Evolutionary conservation across 2,888 invertebrate species (phyloP), one percentile per base, ranked within the genome.

Genomic region (Pseudococcus longispinus): DNA sequence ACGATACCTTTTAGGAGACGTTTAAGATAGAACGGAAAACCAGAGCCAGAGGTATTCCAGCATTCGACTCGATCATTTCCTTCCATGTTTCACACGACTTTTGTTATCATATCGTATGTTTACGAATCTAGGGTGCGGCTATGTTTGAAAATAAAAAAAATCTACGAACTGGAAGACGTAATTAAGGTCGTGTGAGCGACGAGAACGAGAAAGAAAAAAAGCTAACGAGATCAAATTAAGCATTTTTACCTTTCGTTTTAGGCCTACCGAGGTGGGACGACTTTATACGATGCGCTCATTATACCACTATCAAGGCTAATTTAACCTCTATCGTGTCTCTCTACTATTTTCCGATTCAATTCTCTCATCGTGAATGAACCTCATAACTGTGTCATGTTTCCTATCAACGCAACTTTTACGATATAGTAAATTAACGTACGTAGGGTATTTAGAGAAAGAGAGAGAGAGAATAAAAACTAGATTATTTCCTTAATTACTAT

Each of bases 101-200:
- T 15, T 18, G 74, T 74, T 20, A 60, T 60, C 60, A 60, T n/a
- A 6, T 1, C 0, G 60, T 32, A 5, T 32, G 3, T 4, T 51
- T 60, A 60, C 26, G 29, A 26, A 15, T 70, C 23, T 29, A 13
- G 29, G 20, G 42, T 42, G 37, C n/a, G 20, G 77, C 9, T 42
- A 77, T 20, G 18, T 42, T n/a, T n/a, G n/a, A n/a, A n/a, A n/a
- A 1, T 20, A 77, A 42, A 77, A 77, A 77, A 77, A 77, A 32
- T 77, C 37, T 13, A 15, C 11, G 77, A n/a, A 42, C 18, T 42
- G n/a, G 42, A 77, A 77, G 23, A 37, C 18, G 42, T 77, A 77
- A 77, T 77, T 77, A 77, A 77, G 77, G 42, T 42, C 77, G 77
- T 77, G 77, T 20, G 77, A 77, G 37, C 42, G 77, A 26, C 77